These are phyloP conservation scores for Iphiclides podalirius DNA, from an alignment of 2,888 invertebrate species.

Conservation along the genomic window DNA sequence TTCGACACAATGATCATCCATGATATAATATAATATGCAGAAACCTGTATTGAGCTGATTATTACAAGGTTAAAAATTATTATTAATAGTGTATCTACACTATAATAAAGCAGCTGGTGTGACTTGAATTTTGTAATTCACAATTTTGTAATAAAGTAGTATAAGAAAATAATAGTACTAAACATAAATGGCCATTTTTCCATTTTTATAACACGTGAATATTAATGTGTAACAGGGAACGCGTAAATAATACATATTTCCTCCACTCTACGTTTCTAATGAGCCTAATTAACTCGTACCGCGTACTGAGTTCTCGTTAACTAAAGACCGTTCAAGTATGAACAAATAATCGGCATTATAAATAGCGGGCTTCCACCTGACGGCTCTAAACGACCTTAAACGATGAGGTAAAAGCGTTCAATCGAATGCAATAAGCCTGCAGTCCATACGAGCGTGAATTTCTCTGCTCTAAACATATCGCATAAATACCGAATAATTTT, in stretches of 20 bases:
- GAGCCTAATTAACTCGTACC: conserved; percentile 29
- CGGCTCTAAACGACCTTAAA: conserved; percentile 51
- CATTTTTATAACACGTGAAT: too few relatives aligned
- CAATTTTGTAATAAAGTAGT: too few relatives aligned
- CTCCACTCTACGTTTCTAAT: conserved; percentile 22
- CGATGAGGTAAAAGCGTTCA: conserved; percentile 57
- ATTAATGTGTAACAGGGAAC: too few relatives aligned
- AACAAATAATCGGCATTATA: conserved; percentile 41
- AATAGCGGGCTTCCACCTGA: conserved; percentile 51
- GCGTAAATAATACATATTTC: conserved; percentile 15
- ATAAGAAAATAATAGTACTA: too few relatives aligned
- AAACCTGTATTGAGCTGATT: too few relatives aligned
- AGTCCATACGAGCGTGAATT: conserved; percentile 23
- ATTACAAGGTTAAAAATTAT: too few relatives aligned
- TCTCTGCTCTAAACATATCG: neutral
- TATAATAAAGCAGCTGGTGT: too few relatives aligned
- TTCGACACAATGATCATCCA: too few relatives aligned
- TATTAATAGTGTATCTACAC: too few relatives aligned
- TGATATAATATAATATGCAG: too few relatives aligned
- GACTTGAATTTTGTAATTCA: too few relatives aligned
- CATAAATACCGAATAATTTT: conserved; percentile 1
- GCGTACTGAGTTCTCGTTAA: conserved; percentile 30
- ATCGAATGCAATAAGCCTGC: conserved; percentile 69
- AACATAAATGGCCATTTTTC: too few relatives aligned
- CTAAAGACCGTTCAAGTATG: conserved; percentile 32